Conservation (phyloP, 2,113 vertebrate species). For the Sceloporus undulatus region DNA sequence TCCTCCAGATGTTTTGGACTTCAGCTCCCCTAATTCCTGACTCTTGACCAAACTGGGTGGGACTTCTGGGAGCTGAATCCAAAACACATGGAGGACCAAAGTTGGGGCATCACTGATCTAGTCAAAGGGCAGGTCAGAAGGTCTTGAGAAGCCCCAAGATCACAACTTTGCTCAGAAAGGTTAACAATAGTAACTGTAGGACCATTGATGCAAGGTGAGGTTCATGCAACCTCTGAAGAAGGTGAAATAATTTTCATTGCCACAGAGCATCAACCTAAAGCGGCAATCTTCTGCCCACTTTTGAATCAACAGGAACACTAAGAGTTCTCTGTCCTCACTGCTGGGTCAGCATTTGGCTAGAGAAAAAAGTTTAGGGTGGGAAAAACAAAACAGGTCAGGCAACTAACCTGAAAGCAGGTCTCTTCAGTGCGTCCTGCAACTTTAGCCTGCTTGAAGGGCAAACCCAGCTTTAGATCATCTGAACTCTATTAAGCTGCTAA, state of each 20-base stretch:
- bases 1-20: too few relatives aligned
- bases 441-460: conserved; percentile 73
- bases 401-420: conserved; percentile 51
- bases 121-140: too few relatives aligned
- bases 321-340: conserved; percentile 48
- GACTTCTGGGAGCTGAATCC: too few relatives aligned
- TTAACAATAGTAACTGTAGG: neutral
- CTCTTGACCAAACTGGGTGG: too few relatives aligned
- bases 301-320: conserved; percentile 69
- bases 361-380: conserved; percentile 37
- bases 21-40: too few relatives aligned
- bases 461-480: conserved; percentile 62
- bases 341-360: conserved; percentile 24
- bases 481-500: conserved; percentile 74
- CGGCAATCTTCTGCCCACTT: conserved; percentile 68
- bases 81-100: too few relatives aligned
- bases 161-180: neutral
- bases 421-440: conserved; percentile 54
- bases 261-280: conserved; percentile 46
- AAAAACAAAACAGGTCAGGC: conserved; percentile 63
- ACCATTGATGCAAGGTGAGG: neutral
- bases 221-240: neutral
- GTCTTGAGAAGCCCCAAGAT: too few relatives aligned
- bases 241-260: conserved; percentile 35
- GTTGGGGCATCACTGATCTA: too few relatives aligned